Base-by-base conservation (phyloP, 1,140 invertebrate genomes). In the Anastrepha ludens region DNA sequence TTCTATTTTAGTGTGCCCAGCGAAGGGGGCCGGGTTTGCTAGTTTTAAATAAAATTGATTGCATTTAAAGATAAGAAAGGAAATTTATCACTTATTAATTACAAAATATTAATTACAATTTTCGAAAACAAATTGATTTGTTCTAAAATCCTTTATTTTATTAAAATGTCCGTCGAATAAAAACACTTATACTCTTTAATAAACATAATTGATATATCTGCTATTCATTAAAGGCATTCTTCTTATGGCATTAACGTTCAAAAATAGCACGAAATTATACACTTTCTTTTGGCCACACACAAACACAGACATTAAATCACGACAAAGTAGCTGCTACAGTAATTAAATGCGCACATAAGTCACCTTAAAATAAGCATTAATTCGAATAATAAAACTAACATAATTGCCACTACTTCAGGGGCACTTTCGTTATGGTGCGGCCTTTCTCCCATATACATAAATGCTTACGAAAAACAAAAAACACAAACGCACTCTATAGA, bases 321-420 rank as follows among this genome's bases (percentile, higher is more conserved):
- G 55, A 81, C 74, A 58, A 81, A 81, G 50, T 81, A 81, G 47
- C 74, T 81, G 74, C 74, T 20, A 39, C 39, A 86, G 11, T 47
- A 86, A 86, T 86, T 86, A 39, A 62, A 62, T 20, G 29, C 59
- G 62, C 41, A 62, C 74, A 87, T 87, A 87, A 85, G 55, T 87
- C 78, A 87, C 74, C 70, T 87, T 67, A 87, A 87, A 85, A 85
- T 60, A 67, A 62, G 87, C 87, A 60, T 87, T 87, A 87, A 87
- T 87, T 67, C 20, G 64, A 85, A 85, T 81, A 74, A 87, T 81
- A 62, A 87, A 87, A 87, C 44, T 64, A 59, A 29, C 50, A 50
- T 47, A 60, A 47, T 87, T 87, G 6, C 44, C 74, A n/a, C 47
- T 55, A 29, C n/a, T 11, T n/a, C 55, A 55, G 17, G 55, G 3